Percentiles rank a stretch among this genome's conserved stretches.
Conservation (phyloP, 2,113 vertebrate species). For the Lethenteron camtschaticum region DNA sequence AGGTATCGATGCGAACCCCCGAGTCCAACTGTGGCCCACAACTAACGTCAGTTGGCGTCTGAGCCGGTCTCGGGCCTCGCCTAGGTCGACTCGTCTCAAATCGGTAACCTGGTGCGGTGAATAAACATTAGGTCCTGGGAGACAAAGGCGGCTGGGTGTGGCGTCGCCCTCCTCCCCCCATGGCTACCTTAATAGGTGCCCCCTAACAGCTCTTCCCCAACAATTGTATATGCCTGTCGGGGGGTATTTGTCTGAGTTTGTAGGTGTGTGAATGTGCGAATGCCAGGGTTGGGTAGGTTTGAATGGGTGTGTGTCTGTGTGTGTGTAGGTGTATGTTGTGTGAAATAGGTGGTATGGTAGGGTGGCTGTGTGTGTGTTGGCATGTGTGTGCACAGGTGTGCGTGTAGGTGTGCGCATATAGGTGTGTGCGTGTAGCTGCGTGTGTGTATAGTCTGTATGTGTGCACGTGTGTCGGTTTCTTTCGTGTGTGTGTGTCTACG, state of each 20-base stretch:
- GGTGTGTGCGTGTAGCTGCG: conserved; percentile 2
- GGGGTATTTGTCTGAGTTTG: neutral
- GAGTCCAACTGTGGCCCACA: no score
- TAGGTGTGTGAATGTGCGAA: neutral
- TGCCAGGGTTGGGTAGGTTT: neutral
- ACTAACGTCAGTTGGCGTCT: no score
- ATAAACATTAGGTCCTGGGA: no score
- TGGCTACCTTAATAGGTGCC: no score
- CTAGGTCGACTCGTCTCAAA: no score
- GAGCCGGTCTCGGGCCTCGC: no score
- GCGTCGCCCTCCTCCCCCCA: no score
- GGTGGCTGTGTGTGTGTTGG: neutral
- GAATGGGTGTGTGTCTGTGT: neutral
- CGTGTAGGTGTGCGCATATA: neutral
- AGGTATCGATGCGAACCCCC: no score
- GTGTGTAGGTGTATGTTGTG: neutral
- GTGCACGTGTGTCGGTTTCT: no score
- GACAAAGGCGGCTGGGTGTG: no score
- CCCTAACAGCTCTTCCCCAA: neutral
- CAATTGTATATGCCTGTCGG: neutral
- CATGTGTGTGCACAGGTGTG: neutral
- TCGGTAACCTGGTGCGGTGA: no score
- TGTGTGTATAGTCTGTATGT: neutral
- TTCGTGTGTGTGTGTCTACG: no score
- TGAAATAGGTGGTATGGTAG: neutral